A percentile compares a stretch with the other conserved stretches of the same genome.
phyloP scores from a whole-genome alignment of 2,888 invertebrate species.

The Pyrochroa serraticornis region DNA sequence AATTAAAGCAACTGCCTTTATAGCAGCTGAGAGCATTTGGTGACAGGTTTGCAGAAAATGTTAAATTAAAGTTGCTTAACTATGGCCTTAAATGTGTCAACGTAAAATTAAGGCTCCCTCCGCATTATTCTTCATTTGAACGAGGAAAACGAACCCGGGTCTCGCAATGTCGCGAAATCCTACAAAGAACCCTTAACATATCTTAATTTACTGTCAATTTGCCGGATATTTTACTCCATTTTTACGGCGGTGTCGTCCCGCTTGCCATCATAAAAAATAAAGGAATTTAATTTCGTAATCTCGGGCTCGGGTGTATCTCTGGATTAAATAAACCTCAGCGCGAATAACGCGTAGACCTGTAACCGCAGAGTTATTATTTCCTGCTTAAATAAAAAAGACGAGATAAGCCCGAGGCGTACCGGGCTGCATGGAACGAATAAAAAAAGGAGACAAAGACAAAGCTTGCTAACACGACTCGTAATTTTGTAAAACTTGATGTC shows the following conservation, averaged over 20 bases:
- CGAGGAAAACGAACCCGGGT: not conserved
- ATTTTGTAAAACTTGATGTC: conserved; percentile 35
- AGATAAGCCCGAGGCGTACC: conserved; percentile 33
- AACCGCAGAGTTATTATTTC: conserved; percentile 33
- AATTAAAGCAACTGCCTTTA: too few relatives aligned
- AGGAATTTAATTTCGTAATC: conserved; percentile 31
- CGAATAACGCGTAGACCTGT: conserved; percentile 31
- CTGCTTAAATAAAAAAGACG: conserved; percentile 37
- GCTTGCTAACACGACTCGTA: conserved; percentile 33
- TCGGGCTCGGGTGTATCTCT: conserved; percentile 25
- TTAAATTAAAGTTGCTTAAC: too few relatives aligned
- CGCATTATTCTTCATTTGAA: not conserved
- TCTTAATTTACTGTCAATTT: conserved; percentile 33
- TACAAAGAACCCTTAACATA: conserved; percentile 12
- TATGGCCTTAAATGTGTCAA: too few relatives aligned
- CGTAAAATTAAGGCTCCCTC: too few relatives aligned
- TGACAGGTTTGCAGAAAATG: too few relatives aligned
- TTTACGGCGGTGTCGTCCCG: conserved; percentile 18
- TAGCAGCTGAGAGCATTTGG: too few relatives aligned
- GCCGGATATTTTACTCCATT: conserved; percentile 20
- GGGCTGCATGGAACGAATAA: conserved; percentile 21
- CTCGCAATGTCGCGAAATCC: not conserved
- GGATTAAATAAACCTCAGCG: conserved; percentile 35
- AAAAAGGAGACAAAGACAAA: conserved; percentile 31
- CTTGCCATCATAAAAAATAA: conserved; percentile 27